Evolutionary conservation across 2,113 vertebrate genomes (phyloP), one percentile per base, ranked within the genome.

Genomic region (Pygoscelis antarcticus): DNA sequence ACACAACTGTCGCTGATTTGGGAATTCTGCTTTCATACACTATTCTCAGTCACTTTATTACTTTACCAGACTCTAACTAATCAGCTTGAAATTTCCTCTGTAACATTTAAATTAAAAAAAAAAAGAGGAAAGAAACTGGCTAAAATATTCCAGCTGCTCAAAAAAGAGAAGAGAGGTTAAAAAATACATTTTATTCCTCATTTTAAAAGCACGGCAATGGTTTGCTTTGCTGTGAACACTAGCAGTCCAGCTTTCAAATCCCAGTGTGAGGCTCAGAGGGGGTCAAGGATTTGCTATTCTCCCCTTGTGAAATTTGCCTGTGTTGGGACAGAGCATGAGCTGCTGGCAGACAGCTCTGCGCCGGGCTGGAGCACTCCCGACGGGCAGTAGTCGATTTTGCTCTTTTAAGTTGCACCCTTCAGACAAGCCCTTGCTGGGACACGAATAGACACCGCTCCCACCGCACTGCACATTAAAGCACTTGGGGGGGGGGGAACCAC

Each of bases 51-150:
- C 57, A 26, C 76, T 83, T 89, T 78, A 95, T 93, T 82, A 51
- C 88, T 93, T 93, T 91, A 46, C 49, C 87, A 93, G 68, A 79
- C 66, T 93, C 38, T 22, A 91, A 74, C 70, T 83, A 85, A 91
- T 82, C 83, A 81, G 58, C 38, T 57, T 68, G 90, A 91, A 81
- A 75, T 89, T 89, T 96, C 88, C 80, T 90, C 79, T 61, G 46
- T 55, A 74, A 74, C 13, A 14, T 70, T 96, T 38, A 58, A 65
- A 86, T 82, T 38, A 3, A 52, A 89, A 27, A 79, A 58, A 42
- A 46, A 46, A 27, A 21, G 10, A 44, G 27, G 36, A 54, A 66
- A 70, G 46, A 76, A 79, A 52, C 8, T 17, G 51, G 13, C 17
- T 70, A 44, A 88, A 55, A 25, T 58, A 89, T 86, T 89, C 85